phyloP scores from a whole-genome alignment of 1,140 invertebrate species.

The Saccostrea echinata region DNA sequence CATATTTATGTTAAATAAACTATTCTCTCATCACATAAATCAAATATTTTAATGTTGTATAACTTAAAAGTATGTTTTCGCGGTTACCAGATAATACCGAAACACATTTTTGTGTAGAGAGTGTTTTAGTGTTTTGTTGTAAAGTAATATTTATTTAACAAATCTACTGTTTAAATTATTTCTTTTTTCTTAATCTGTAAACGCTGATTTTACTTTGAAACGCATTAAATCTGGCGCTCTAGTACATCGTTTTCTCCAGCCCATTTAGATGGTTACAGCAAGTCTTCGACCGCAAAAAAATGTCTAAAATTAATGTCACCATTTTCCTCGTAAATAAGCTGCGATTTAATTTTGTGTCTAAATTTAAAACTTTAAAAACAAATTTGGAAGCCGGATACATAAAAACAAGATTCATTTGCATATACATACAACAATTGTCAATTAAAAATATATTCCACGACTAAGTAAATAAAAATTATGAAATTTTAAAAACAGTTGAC shows the following conservation, averaged over 20 bases:
- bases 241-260: neutral
- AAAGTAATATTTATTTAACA: no score
- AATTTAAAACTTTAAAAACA: constrained; percentile 6
- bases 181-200: no score
- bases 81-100: no score
- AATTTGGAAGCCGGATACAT: constrained; percentile 36
- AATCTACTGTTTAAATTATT: no score
- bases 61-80: no score
- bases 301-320: constrained; percentile 1
- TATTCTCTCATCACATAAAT: no score
- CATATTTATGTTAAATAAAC: no score
- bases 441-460: neutral
- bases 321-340: neutral
- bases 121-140: no score
- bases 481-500: no score
- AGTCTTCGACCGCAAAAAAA: constrained; percentile 6
- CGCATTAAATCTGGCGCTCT: neutral
- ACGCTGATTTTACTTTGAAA: no score
- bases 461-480: neutral
- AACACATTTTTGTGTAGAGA: no score
- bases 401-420: constrained; percentile 5
- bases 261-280: neutral
- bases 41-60: no score
- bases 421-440: constrained; percentile 20
- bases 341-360: constrained; percentile 6